These are phyloP conservation scores for Speoplatyrhinus poulsoni DNA, from an alignment of 2,113 vertebrate genomes.

Conservation along the genomic window DNA sequence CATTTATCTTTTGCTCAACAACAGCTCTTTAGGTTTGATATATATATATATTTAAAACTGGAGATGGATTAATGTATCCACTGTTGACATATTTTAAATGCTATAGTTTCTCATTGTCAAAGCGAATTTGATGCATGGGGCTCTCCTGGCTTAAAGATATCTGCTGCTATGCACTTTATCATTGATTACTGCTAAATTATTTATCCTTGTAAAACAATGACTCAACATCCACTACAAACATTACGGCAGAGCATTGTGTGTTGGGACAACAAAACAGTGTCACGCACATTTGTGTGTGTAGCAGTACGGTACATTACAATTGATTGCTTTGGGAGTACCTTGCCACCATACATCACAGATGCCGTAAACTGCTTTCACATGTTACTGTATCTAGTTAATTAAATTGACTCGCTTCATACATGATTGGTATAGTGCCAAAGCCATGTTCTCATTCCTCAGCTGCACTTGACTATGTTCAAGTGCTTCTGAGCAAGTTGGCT, in stretches of 20 bases:
- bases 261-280: background rate
- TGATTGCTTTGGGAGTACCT: background rate
- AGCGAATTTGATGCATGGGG: background rate
- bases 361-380: background rate
- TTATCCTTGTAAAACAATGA: background rate
- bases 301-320: background rate
- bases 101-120: background rate
- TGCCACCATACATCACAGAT: background rate
- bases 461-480: background rate
- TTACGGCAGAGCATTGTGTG: background rate
- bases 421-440: background rate
- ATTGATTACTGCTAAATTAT: background rate
- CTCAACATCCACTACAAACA: background rate
- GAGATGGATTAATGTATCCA: too few species aligned
- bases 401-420: background rate
- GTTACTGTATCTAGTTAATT: too few species aligned
- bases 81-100: too few species aligned
- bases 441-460: too few species aligned
- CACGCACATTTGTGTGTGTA: background rate
- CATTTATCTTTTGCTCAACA: background rate
- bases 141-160: background rate
- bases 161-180: background rate
- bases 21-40: background rate
- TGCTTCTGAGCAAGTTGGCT: background rate
- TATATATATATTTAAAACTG: too few species aligned